Conservation (phyloP, 2,113 vertebrate genomes). For the Panthera uncia region DNA sequence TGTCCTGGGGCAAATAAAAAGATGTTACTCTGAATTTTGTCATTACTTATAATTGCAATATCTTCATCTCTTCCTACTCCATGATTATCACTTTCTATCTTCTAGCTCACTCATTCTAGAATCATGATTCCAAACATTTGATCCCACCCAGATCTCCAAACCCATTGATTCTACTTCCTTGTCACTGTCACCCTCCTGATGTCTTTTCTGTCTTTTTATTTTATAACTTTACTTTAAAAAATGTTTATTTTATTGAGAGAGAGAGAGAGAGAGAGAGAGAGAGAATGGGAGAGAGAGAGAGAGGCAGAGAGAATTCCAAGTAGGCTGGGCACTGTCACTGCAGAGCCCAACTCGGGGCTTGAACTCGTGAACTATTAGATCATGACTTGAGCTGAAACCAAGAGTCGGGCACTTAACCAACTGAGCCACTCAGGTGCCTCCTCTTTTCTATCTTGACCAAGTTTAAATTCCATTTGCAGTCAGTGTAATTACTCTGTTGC, state of each 20-base stretch:
- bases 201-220: background rate
- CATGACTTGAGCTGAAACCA: too few relatives aligned
- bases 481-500: background rate
- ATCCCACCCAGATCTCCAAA: background rate
- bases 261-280: too few relatives aligned
- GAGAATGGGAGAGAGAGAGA: too few relatives aligned
- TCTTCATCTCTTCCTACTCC: background rate
- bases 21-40: background rate
- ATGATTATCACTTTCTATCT: background rate
- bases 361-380: too few relatives aligned
- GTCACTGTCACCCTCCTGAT: background rate
- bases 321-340: too few relatives aligned
- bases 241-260: too few relatives aligned
- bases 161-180: background rate
- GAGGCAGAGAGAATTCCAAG: too few relatives aligned
- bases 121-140: background rate
- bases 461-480: background rate
- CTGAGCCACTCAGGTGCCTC: too few relatives aligned
- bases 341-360: too few relatives aligned
- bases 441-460: background rate
- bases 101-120: background rate
- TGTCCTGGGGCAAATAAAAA: background rate
- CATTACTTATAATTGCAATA: background rate
- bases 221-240: too few relatives aligned
- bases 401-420: too few relatives aligned